Conservation (phyloP, 2,113 vertebrate species). For the Elanus axillaris region DNA sequence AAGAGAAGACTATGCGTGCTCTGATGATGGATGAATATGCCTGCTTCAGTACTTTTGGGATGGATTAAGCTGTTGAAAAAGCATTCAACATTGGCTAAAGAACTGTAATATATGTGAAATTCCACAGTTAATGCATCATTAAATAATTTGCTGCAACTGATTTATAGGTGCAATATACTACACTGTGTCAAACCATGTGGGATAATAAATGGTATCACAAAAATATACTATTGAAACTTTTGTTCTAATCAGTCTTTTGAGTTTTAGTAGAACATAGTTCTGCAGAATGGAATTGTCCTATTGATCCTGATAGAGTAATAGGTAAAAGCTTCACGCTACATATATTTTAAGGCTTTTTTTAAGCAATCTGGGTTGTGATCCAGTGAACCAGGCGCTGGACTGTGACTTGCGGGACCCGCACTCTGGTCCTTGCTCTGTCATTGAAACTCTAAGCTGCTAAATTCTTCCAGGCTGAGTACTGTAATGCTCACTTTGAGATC, state of each 20-base stretch:
- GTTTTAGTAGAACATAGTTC: slow-evolving; percentile 43
- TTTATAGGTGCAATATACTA: slow-evolving; percentile 68
- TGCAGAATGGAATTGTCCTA: neutral
- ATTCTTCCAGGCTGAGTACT: neutral
- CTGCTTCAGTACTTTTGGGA: slow-evolving; percentile 53
- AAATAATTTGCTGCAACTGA: slow-evolving; percentile 71
- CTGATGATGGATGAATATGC: slow-evolving; percentile 61
- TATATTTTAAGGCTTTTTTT: slow-evolving; percentile 18
- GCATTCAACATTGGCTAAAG: slow-evolving; percentile 54
- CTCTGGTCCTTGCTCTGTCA: slow-evolving; percentile 3
- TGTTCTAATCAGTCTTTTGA: slow-evolving; percentile 59
- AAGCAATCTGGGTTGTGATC: neutral
- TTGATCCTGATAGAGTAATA: neutral
- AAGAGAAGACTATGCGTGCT: slow-evolving; percentile 6
- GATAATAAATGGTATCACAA: slow-evolving; percentile 65
- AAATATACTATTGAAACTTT: slow-evolving; percentile 58
- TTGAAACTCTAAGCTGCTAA: neutral
- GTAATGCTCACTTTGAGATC: neutral
- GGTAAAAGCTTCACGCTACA: neutral
- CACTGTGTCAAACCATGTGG: slow-evolving; percentile 46
- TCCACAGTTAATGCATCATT: slow-evolving; percentile 72
- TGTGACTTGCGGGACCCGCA: neutral
- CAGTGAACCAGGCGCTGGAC: neutral
- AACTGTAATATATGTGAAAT: slow-evolving; percentile 65
- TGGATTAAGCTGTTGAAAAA: slow-evolving; percentile 71